Evolutionary conservation across 2,888 invertebrate genomes (phyloP).

Genomic region (Caenorhabditis macrosperma): DNA sequence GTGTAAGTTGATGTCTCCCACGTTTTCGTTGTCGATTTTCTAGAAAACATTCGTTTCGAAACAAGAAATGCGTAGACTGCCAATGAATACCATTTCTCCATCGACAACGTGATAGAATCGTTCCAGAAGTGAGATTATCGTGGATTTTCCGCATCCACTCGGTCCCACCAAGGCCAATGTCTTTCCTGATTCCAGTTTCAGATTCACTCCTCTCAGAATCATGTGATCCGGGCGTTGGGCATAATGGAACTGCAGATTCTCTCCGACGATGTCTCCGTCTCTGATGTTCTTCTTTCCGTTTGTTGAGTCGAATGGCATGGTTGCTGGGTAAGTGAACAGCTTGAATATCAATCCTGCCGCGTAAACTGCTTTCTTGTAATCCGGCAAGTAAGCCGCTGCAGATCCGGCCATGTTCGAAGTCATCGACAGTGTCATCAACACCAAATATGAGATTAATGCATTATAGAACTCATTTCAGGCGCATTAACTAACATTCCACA

Average conservation of each 20-base stretch:
- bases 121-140: slow-evolving; percentile 83
- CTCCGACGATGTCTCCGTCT: slow-evolving; percentile 33
- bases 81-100: slow-evolving; percentile 85
- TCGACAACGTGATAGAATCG: slow-evolving; percentile 88
- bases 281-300: slow-evolving; percentile 38
- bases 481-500: too few species aligned
- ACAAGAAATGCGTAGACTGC: slow-evolving; percentile 4
- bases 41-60: slow-evolving; percentile 33
- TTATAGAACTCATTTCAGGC: too few species aligned
- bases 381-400: slow-evolving; percentile 81
- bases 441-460: too few species aligned
- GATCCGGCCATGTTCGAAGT: slow-evolving; percentile 81
- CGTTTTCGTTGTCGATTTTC: slow-evolving; percentile 79
- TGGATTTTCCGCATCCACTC: slow-evolving; percentile 81
- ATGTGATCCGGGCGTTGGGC: slow-evolving; percentile 43
- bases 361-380: slow-evolving; percentile 80
- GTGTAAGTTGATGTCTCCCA: slow-evolving; percentile 68
- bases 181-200: slow-evolving; percentile 78
- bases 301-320: slow-evolving; percentile 29
- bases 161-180: slow-evolving; percentile 81
- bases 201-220: slow-evolving; percentile 37
- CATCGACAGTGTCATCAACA: slow-evolving; percentile 44
- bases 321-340: slow-evolving; percentile 54
- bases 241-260: slow-evolving; percentile 49
- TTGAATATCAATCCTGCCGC: slow-evolving; percentile 81